Evolutionary conservation across 2,888 invertebrate genomes (phyloP).

Genomic region (Hypomecis atomaria): DNA sequence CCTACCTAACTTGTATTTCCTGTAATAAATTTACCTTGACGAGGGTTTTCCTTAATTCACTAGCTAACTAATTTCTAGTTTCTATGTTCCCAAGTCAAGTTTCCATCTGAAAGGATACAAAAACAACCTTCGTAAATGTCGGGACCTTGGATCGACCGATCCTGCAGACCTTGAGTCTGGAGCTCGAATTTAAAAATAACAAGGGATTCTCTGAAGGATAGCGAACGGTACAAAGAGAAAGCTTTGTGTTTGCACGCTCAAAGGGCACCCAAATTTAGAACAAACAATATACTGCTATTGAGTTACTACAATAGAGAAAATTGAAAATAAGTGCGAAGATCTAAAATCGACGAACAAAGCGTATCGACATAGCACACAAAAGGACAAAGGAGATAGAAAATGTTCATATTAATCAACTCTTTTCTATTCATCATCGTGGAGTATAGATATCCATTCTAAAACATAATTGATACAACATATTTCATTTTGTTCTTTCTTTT

Average conservation of each 20-base stretch:
- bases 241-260: conserved; percentile 21
- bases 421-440: too few species aligned
- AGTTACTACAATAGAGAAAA: conserved; percentile 14
- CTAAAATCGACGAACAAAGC: conserved; percentile 1
- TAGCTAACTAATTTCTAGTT: background rate
- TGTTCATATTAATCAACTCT: too few species aligned
- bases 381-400: background rate
- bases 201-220: conserved; percentile 28
- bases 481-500: too few species aligned
- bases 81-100: conserved; percentile 19
- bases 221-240: conserved; percentile 24
- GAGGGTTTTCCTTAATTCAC: too few species aligned
- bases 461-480: too few species aligned
- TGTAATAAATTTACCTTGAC: too few species aligned
- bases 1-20: too few species aligned
- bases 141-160: conserved; percentile 54
- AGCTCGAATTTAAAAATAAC: conserved; percentile 43
- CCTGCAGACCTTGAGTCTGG: conserved; percentile 50
- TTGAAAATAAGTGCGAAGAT: background rate
- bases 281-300: conserved; percentile 15
- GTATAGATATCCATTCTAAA: too few species aligned
- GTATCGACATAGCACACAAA: background rate
- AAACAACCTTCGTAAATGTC: conserved; percentile 51
- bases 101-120: conserved; percentile 48
- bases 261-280: conserved; percentile 19